A percentile compares a stretch with the other conserved stretches of the same genome.
These are phyloP conservation scores for Cettia cetti DNA, from an alignment of 2,113 vertebrate species.

Conservation along the genomic window DNA sequence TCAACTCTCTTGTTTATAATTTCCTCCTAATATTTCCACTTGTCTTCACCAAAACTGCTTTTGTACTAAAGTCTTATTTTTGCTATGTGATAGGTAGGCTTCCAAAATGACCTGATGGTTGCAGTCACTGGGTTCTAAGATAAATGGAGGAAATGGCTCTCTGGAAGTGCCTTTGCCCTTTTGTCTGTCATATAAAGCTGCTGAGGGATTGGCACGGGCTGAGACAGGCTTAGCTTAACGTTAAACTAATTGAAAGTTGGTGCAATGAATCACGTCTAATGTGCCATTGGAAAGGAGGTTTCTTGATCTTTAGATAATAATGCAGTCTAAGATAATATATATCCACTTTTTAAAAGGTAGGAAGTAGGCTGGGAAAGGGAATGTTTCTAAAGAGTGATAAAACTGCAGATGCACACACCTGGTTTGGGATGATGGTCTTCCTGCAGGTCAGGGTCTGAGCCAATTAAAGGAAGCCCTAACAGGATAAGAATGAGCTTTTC, in stretches of 20 bases:
- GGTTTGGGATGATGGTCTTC: neutral
- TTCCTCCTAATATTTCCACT: neutral
- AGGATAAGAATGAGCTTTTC: neutral
- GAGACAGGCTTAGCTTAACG: neutral
- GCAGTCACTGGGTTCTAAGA: neutral
- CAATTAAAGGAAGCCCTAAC: neutral
- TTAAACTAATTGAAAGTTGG: neutral
- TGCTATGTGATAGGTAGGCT: accelerated
- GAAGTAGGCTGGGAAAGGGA: neutral
- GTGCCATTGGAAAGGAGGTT: neutral
- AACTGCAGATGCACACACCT: neutral
- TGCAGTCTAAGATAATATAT: neutral
- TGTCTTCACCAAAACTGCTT: neutral
- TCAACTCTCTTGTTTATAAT: neutral
- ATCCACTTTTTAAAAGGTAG: neutral
- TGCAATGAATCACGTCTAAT: neutral
- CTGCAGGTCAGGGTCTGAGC: neutral
- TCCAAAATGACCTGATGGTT: neutral
- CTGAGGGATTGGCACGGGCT: neutral
- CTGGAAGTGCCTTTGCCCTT: neutral
- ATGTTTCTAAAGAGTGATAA: neutral
- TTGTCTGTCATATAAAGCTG: neutral
- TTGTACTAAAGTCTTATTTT: neutral
- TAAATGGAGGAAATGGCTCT: neutral
- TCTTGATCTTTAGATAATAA: neutral